A percentile compares a stretch with the other conserved stretches of the same genome.
Conservation (phyloP, 2,888 invertebrate species). For the Catonia carolina region DNA sequence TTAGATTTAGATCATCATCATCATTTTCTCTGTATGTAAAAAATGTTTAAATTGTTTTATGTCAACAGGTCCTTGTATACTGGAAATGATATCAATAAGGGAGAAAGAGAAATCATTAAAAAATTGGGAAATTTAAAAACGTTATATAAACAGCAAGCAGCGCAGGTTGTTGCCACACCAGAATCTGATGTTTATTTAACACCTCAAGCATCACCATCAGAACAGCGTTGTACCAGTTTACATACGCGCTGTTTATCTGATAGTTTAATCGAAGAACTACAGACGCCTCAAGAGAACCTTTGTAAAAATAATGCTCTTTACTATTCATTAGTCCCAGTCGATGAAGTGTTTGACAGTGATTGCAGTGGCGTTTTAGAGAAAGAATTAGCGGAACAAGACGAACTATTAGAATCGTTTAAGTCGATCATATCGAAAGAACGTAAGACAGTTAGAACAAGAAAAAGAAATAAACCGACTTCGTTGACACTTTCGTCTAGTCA, state of each 20-base stretch:
- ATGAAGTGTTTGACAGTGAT: slow-evolving; percentile 39
- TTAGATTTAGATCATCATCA: too few species aligned
- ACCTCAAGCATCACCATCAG: slow-evolving; percentile 45
- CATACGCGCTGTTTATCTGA: slow-evolving; percentile 21
- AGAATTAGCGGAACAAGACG: slow-evolving; percentile 50
- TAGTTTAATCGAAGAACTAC: slow-evolving; percentile 16
- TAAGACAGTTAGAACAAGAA: slow-evolving; percentile 26
- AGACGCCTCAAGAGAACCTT: slow-evolving; percentile 1
- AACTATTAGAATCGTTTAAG: slow-evolving; percentile 47
- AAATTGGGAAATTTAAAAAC: slow-evolving; percentile 1
- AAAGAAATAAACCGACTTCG: slow-evolving; percentile 16
- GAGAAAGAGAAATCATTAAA: background rate
- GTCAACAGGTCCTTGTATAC: background rate
- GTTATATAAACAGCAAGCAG: slow-evolving; percentile 2
- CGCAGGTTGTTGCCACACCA: slow-evolving; percentile 39
- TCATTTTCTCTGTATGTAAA: too few species aligned
- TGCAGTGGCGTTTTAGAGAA: slow-evolving; percentile 46
- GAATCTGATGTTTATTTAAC: slow-evolving; percentile 47
- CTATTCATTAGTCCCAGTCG: slow-evolving; percentile 36
- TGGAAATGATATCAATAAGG: slow-evolving; percentile 6
- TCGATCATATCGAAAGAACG: slow-evolving; percentile 42
- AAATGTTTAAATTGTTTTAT: too few species aligned
- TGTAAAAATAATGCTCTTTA: slow-evolving; percentile 31
- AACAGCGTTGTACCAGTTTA: slow-evolving; percentile 25
- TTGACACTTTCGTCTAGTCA: slow-evolving; percentile 11